Base-by-base conservation (phyloP, 1,140 invertebrate genomes). In the Hyles vespertilio region DNA sequence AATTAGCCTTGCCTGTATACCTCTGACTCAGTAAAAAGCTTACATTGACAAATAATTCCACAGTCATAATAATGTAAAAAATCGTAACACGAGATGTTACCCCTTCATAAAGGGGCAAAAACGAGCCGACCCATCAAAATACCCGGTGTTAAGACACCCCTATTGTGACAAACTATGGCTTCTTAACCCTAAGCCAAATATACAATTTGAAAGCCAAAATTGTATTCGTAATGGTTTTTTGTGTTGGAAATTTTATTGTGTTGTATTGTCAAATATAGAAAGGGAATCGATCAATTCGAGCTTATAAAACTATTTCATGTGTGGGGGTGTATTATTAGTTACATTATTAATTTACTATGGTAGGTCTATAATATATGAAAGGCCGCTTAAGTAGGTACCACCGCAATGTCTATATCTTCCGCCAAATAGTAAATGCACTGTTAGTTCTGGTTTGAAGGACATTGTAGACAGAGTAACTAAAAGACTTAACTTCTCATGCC, bases 101-200 rank as follows among this genome's bases (percentile, higher is more conserved):
- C 81, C 83, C 83, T 79, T 78, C 69, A 50, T 67, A 61, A 67
- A 65, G 61, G 64, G 65, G 69, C 67, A 61, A 70, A 80, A 69
- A 70, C 64, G 68, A 79, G 68, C 65, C 64, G 68, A 63, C 73
- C 72, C 71, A 72, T 79, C 74, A 80, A 81, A 84, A 84, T 73
- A 67, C 72, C 72, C 65, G 67, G 77, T 76, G 78, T 84, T 83
- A 86, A 84, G 73, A 83, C 75, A 79, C 81, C 78, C 77, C 79
- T 47, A 72, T 84, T 78, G 77, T 76, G 70, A 67, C 74, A 75
- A 69, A 73, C 72, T 79, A 81, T 69, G 80, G 81, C 81, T 84
- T 86, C 80, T 86, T 84, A 86, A 81, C 81, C 74, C 78, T 71
- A 71, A 70, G 68, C 76, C 71, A 76, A 83, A 83, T 74, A 77